Conservation (phyloP, 2,888 invertebrate species). For the Girardia tigrina region DNA sequence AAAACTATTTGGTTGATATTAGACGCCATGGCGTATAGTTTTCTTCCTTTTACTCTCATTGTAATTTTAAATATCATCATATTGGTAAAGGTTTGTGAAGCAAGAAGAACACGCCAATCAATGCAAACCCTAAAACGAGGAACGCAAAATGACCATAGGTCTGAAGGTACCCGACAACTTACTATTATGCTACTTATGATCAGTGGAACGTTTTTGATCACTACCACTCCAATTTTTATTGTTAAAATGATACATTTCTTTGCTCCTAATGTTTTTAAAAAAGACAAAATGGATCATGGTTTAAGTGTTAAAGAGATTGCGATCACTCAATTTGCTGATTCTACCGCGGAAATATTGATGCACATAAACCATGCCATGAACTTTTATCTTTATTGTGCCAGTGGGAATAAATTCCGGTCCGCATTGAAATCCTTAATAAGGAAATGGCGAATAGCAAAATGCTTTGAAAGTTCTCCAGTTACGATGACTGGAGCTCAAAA, state of each 20-base stretch:
- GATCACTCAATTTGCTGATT: constrained; percentile 9
- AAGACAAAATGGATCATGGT: background rate
- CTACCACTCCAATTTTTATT: constrained; percentile 29
- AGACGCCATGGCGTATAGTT: constrained; percentile 21
- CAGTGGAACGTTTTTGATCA: constrained; percentile 26
- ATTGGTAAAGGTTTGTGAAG: background rate
- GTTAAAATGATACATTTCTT: constrained; percentile 16
- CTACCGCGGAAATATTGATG: constrained; percentile 33
- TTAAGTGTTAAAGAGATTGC: background rate
- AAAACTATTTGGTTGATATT: background rate
- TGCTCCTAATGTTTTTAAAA: background rate
- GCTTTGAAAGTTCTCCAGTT: background rate
- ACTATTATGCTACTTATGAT: constrained; percentile 32
- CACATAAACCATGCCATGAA: constrained; percentile 33
- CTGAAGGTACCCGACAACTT: constrained; percentile 25
- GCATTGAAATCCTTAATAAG: background rate
- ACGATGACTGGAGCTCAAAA: background rate
- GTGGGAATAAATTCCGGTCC: constrained; percentile 27
- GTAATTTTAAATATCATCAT: constrained; percentile 20
- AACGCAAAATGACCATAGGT: background rate
- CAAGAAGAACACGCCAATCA: constrained; percentile 3
- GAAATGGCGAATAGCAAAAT: background rate
- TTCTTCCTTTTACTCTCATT: background rate
- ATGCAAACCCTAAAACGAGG: background rate
- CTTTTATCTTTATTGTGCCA: constrained; percentile 33